These are phyloP conservation scores for Zosterops japonicus DNA, from an alignment of 2,113 vertebrate genomes.

Conservation along the genomic window DNA sequence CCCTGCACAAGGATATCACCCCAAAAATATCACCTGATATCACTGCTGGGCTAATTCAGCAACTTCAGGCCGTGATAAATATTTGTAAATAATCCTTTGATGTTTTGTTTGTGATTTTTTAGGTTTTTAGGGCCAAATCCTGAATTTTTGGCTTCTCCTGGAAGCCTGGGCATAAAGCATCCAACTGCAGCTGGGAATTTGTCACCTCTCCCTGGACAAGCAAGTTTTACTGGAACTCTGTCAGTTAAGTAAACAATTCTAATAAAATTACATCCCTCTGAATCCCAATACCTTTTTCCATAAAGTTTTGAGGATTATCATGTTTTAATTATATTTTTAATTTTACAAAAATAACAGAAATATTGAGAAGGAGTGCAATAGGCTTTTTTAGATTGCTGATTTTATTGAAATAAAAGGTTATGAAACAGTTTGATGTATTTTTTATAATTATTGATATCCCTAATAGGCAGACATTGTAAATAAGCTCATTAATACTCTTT, in stretches of 20 bases:
- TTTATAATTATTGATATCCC: background rate
- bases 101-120: background rate
- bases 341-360: background rate
- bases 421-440: background rate
- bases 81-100: background rate
- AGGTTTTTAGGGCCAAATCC: background rate
- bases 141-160: background rate
- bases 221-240: background rate
- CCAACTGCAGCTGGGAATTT: background rate
- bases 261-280: background rate
- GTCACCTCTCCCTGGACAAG: background rate
- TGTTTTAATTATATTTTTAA: background rate
- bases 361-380: background rate
- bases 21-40: background rate
- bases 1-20: accelerated
- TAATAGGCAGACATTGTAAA: background rate
- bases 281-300: background rate
- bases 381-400: background rate
- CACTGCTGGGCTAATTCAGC: background rate
- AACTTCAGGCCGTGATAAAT: background rate
- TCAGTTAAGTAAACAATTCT: background rate
- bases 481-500: background rate
- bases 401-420: background rate
- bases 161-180: background rate
- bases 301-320: background rate